phyloP scores from a whole-genome alignment of 1,140 invertebrate genomes.

The Musca domestica region DNA sequence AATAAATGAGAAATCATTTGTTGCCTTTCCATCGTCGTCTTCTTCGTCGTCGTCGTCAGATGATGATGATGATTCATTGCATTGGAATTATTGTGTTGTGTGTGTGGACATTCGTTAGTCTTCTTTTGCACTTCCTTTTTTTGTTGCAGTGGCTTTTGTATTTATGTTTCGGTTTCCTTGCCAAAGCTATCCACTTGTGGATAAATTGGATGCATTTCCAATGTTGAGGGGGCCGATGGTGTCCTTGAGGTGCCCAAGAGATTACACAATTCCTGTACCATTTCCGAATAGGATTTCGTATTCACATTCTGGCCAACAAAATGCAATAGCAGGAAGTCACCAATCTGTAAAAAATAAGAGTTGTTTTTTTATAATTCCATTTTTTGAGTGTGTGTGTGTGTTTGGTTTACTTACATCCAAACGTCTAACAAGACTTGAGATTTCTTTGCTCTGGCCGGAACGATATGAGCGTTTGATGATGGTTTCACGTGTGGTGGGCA shows the following conservation, averaged over 20 bases:
- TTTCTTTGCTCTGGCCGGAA: slow-evolving; percentile 68
- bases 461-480: slow-evolving; percentile 76
- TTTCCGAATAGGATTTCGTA: slow-evolving; percentile 73
- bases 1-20: slow-evolving; percentile 26
- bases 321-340: slow-evolving; percentile 80
- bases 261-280: slow-evolving; percentile 65
- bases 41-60: neutral
- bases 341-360: slow-evolving; percentile 59
- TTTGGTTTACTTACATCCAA: slow-evolving; percentile 64
- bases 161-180: slow-evolving; percentile 78
- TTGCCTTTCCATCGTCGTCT: slow-evolving; percentile 7
- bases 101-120: no score
- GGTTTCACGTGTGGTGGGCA: slow-evolving; percentile 77
- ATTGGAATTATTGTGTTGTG: neutral
- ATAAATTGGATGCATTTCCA: slow-evolving; percentile 77
- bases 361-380: no score
- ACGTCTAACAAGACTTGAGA: slow-evolving; percentile 69
- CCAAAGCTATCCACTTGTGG: slow-evolving; percentile 72
- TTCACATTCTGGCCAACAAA: slow-evolving; percentile 83
- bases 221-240: slow-evolving; percentile 77
- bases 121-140: no score
- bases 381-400: neutral
- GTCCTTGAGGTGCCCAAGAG: slow-evolving; percentile 67
- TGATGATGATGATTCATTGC: neutral
- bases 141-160: neutral